Conservation (phyloP, 1,140 invertebrate species). For the Mycetomoellerius zeteki region DNA sequence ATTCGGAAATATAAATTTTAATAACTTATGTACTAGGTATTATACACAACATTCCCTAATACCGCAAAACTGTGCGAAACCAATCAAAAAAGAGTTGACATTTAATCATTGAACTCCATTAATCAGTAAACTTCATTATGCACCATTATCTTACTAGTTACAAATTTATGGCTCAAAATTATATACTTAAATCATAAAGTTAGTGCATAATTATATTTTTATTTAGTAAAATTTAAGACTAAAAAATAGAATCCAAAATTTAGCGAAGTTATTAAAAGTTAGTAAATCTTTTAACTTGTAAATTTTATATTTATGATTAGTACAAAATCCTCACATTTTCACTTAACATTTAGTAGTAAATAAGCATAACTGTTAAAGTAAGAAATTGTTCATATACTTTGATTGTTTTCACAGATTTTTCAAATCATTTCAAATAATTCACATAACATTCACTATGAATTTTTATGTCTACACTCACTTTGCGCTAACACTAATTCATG, state of each 20-base stretch:
- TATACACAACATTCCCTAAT: neutral
- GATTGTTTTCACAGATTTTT: conserved; percentile 30
- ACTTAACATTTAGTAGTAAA: conserved; percentile 29
- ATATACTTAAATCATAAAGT: neutral
- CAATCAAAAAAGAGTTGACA: neutral
- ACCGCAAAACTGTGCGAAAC: conserved; percentile 21
- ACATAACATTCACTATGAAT: conserved; percentile 28
- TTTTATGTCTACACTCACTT: conserved; percentile 67
- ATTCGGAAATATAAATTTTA: conserved; percentile 33
- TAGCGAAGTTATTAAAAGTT: no score
- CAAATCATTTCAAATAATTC: conserved; percentile 41
- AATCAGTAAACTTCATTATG: conserved; percentile 7
- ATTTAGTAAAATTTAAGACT: neutral
- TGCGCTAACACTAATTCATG: conserved; percentile 42
- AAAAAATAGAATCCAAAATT: neutral
- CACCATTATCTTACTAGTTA: conserved; percentile 38
- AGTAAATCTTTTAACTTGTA: neutral
- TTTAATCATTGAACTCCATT: neutral
- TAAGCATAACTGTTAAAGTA: conserved; percentile 30
- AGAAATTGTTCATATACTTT: conserved; percentile 39
- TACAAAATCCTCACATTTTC: conserved; percentile 39
- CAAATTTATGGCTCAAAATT: conserved; percentile 21
- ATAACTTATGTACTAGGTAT: conserved; percentile 18
- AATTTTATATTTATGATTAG: conserved; percentile 38
- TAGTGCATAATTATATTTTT: conserved; percentile 35